Base-by-base conservation (phyloP, 2,888 invertebrate genomes). In the Aethes cnicana region DNA sequence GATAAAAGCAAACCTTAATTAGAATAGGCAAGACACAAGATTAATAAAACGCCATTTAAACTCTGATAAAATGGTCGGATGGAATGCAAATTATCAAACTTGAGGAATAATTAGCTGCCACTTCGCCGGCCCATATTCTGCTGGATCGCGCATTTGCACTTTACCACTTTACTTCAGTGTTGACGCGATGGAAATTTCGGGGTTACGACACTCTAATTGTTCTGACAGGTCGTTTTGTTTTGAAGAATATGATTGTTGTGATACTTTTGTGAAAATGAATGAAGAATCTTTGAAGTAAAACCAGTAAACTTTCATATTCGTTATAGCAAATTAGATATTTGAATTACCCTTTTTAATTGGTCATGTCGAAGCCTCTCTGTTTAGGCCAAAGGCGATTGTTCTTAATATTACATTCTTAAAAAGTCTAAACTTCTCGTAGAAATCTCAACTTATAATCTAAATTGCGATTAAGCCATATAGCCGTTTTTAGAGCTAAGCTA, bases 31-130 rank as follows among this genome's bases (percentile, higher is more conserved):
- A n/a, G n/a, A n/a, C n/a, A n/a, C n/a, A n/a, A n/a, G n/a, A n/a
- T n/a, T n/a, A n/a, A n/a, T n/a, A n/a, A n/a, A n/a, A n/a, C n/a
- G n/a, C 21, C 32, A 17, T 43, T 28, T 43, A 43, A 50, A 37
- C 36, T 36, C 23, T 33, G 26, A 28, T 36, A 44, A 44, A 50
- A 50, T 37, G 43, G 30, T 35, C 42, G 16, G 43, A 18, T 36
- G 30, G 37, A 30, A 50, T 50, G 50, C 50, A 50, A 50, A 50
- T 50, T 35, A 43, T 28, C 43, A 43, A 50, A 50, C 50, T 50
- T 44, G 33, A 36, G 35, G 50, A 43, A 50, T 43, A 50, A 50
- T 50, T 50, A 50, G 23, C 14, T 9, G 39, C 39, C 36, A 37
- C 36, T 43, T 43, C 30, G 43, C 49, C 42, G 35, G 37, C 47